Evolutionary conservation across 1,140 invertebrate genomes (phyloP).

Genomic region (Solenopsis fugax): DNA sequence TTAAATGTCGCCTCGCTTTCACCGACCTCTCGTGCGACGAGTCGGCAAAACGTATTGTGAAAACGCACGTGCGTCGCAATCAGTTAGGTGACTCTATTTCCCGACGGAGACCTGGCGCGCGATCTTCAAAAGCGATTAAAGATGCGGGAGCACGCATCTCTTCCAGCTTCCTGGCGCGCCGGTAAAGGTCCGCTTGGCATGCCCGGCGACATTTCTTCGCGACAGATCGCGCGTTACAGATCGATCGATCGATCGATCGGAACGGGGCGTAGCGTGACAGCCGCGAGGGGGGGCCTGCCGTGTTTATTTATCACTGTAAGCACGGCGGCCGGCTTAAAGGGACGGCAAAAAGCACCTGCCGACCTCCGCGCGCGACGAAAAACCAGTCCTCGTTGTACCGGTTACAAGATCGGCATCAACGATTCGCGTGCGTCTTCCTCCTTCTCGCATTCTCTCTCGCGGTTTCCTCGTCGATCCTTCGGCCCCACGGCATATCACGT

Average conservation of each 20-base stretch:
- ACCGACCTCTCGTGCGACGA: background rate
- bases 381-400: slow-evolving; percentile 76
- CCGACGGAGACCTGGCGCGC: background rate
- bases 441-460: slow-evolving; percentile 57
- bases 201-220: slow-evolving; percentile 21
- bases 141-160: background rate
- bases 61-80: slow-evolving; percentile 4
- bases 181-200: background rate
- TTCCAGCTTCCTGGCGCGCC: slow-evolving; percentile 11
- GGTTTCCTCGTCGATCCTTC: background rate
- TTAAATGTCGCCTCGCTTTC: background rate
- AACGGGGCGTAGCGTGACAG: background rate
- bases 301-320: slow-evolving; percentile 72
- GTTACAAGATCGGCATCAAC: slow-evolving; percentile 63
- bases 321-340: slow-evolving; percentile 57
- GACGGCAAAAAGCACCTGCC: slow-evolving; percentile 65
- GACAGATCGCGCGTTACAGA: slow-evolving; percentile 51
- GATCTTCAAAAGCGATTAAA: background rate
- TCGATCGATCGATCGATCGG: slow-evolving; percentile 60
- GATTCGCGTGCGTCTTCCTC: slow-evolving; percentile 67
- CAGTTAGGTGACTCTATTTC: slow-evolving; percentile 8
- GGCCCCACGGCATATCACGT: background rate
- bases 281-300: background rate
- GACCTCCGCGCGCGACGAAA: slow-evolving; percentile 73
- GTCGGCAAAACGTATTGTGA: background rate